A percentile compares a stretch with the other conserved stretches of the same genome.
phyloP scores from a whole-genome alignment of 2,888 invertebrate species.

The Polymixis lichenea region DNA sequence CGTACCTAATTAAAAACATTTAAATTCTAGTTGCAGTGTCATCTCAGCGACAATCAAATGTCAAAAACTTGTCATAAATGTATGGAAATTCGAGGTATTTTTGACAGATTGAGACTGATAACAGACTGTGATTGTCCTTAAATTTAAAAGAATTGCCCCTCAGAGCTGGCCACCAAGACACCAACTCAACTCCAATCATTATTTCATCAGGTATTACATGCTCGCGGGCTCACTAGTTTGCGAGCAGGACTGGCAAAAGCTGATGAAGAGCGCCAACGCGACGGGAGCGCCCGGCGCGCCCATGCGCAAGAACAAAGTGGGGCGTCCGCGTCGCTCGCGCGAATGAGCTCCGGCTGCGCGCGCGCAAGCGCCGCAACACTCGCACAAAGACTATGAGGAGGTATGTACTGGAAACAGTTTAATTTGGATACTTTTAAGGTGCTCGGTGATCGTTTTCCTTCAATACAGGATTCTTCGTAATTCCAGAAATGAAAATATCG shows the following conservation, averaged over 20 bases:
- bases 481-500: background rate
- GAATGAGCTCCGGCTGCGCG: constrained; percentile 92
- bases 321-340: constrained; percentile 96
- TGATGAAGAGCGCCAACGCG: constrained; percentile 94
- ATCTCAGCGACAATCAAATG: too few species aligned
- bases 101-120: too few species aligned
- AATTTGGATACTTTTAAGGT: background rate
- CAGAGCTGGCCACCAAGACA: background rate
- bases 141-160: too few species aligned
- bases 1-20: too few species aligned
- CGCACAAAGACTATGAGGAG: constrained; percentile 88
- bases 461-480: background rate
- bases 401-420: constrained; percentile 68
- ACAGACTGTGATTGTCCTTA: too few species aligned
- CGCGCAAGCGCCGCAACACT: constrained; percentile 78
- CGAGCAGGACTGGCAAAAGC: constrained; percentile 98
- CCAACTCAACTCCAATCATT: too few species aligned
- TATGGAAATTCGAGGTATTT: too few species aligned
- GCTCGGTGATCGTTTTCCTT: background rate
- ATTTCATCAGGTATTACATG: constrained; percentile 94
- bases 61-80: too few species aligned
- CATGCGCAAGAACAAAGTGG: constrained; percentile 97
- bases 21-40: too few species aligned
- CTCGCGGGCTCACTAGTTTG: constrained; percentile 97
- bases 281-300: constrained; percentile 91